Evolutionary conservation across 1,140 invertebrate genomes (phyloP).

Genomic region (Drosophila malerkotliana): DNA sequence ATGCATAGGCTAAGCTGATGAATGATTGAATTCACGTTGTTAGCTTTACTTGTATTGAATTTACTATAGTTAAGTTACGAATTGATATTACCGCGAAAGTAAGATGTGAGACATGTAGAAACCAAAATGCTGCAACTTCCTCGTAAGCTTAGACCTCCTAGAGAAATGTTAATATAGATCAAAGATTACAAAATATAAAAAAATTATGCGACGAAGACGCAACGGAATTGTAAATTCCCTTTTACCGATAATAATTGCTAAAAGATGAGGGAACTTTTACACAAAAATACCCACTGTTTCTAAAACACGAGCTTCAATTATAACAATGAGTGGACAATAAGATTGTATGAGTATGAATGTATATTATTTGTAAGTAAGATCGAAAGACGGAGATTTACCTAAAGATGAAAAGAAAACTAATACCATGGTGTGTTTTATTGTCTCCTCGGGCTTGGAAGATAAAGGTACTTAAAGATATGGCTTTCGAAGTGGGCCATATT

Average conservation of each 20-base stretch:
- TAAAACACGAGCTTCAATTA: conserved; percentile 70
- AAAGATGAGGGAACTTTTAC: conserved; percentile 40
- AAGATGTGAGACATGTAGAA: conserved; percentile 48
- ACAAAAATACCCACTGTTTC: conserved; percentile 38
- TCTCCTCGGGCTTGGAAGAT: too few species aligned
- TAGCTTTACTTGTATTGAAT: conserved; percentile 76
- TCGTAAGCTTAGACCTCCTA: conserved; percentile 43
- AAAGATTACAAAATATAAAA: conserved; percentile 19
- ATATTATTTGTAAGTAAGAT: conserved; percentile 47
- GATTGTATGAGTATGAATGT: conserved; percentile 63
- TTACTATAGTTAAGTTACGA: conserved; percentile 74
- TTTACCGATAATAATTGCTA: conserved; percentile 39
- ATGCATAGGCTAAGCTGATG: conserved; percentile 30
- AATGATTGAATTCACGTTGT: conserved; percentile 49
- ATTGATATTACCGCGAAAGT: conserved; percentile 69
- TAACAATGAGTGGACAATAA: conserved; percentile 73
- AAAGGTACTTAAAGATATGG: too few species aligned
- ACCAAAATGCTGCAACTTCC: conserved; percentile 73
- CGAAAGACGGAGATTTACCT: conserved; percentile 67
- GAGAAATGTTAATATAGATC: conserved; percentile 50
- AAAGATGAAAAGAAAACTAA: conserved; percentile 26
- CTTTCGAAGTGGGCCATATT: too few species aligned
- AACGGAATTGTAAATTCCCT: conserved; percentile 43
- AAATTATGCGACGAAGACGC: conserved; percentile 11
- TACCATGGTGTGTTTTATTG: neutral